Conservation (phyloP, 2,113 vertebrate genomes). For the Siphamia tubifer region DNA sequence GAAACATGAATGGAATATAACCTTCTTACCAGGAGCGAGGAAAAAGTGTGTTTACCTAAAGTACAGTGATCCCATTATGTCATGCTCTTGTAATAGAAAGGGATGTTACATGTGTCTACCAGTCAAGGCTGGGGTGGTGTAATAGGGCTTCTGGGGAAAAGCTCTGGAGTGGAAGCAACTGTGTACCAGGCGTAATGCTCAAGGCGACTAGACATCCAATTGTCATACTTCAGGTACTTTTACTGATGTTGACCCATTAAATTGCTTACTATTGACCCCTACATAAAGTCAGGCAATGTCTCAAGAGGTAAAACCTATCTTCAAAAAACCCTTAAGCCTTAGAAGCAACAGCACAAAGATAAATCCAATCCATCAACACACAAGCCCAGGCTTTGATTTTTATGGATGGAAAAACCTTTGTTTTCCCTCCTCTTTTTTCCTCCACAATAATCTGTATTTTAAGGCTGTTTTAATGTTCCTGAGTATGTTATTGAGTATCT, state of each 20-base stretch:
- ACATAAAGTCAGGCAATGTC: background rate
- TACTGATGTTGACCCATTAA: slow-evolving; percentile 1
- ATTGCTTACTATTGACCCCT: slow-evolving; percentile 15
- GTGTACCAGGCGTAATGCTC: too few relatives aligned
- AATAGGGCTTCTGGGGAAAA: background rate
- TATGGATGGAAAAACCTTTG: slow-evolving; percentile 22
- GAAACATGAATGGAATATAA: too few relatives aligned
- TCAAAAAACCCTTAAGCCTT: slow-evolving; percentile 25
- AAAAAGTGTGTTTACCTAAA: too few relatives aligned
- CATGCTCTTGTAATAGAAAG: too few relatives aligned
- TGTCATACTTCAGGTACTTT: slow-evolving; percentile 6
- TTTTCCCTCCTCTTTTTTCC: slow-evolving; percentile 24
- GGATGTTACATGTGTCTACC: too few relatives aligned
- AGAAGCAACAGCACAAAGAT: slow-evolving; percentile 22
- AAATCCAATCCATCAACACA: slow-evolving; percentile 33
- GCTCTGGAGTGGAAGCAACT: too few relatives aligned
- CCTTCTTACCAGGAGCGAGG: too few relatives aligned
- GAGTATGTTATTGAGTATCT: slow-evolving; percentile 5
- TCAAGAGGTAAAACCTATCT: slow-evolving; percentile 32
- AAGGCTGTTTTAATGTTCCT: slow-evolving; percentile 18
- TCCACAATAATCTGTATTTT: slow-evolving; percentile 26
- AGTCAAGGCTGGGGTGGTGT: background rate
- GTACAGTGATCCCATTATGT: too few relatives aligned
- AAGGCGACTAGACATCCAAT: background rate
- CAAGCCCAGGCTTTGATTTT: slow-evolving; percentile 31